A percentile compares a stretch with the other conserved stretches of the same genome.
Conservation (phyloP, 2,113 vertebrate genomes). For the Lasiurus borealis region DNA sequence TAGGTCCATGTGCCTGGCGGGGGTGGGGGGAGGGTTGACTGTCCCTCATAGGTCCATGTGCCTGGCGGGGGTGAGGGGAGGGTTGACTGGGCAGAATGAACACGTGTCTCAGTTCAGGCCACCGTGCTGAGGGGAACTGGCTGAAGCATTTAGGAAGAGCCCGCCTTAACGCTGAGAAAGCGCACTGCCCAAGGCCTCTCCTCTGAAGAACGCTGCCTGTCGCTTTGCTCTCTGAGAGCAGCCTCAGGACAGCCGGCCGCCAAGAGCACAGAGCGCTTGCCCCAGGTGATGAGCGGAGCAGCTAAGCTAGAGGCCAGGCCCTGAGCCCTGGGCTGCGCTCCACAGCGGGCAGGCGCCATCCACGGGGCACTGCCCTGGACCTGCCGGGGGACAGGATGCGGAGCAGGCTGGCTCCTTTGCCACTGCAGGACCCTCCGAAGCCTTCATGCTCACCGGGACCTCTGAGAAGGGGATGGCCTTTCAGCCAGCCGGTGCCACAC, state of each 20-base stretch:
- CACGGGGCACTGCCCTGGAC: accelerated
- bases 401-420: neutral
- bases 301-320: accelerated
- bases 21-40: too few relatives aligned
- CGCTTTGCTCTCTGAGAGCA: neutral
- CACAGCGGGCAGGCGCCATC: neutral
- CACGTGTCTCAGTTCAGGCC: neutral
- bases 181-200: neutral
- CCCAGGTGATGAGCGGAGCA: neutral
- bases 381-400: accelerated
- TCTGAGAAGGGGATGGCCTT: neutral
- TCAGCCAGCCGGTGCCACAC: neutral
- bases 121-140: neutral
- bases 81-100: neutral
- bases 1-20: neutral
- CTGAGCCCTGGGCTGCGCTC: neutral
- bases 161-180: neutral
- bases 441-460: neutral
- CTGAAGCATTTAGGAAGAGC: neutral
- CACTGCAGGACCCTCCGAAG: neutral
- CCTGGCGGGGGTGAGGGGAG: too few relatives aligned
- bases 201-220: neutral
- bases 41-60: neutral
- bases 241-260: neutral
- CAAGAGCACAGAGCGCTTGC: neutral